Conservation (phyloP, 2,888 invertebrate genomes). For the Nomada hirtipes region DNA sequence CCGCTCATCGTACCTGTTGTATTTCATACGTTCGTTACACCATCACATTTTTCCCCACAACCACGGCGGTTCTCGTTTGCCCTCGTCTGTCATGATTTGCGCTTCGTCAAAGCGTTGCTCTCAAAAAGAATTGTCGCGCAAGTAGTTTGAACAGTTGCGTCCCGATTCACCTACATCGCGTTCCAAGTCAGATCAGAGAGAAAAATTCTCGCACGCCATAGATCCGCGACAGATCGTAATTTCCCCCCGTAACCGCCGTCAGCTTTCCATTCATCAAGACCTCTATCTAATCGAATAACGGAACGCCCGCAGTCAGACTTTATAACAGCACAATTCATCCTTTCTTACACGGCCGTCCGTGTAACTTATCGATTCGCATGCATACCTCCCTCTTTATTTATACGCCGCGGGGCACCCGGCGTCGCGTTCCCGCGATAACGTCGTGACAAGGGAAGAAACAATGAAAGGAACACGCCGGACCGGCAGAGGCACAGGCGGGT, state of each 20-base stretch:
- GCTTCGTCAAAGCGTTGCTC: no score
- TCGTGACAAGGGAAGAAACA: background rate
- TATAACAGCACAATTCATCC: conserved; percentile 5
- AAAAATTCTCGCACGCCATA: no score
- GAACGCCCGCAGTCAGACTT: background rate
- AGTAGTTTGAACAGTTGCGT: no score
- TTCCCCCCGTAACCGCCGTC: background rate
- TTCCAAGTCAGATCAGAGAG: no score
- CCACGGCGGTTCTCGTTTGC: no score
- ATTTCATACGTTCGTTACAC: no score
- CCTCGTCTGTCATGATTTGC: no score
- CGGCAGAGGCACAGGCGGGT: background rate
- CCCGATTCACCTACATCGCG: no score
- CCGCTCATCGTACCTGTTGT: no score
- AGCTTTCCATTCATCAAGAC: background rate
- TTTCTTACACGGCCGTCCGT: background rate
- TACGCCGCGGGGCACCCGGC: background rate
- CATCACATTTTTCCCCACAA: no score
- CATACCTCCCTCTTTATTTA: background rate
- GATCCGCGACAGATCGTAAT: background rate
- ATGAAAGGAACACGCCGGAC: background rate
- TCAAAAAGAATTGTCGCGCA: no score
- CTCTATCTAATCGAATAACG: conserved; percentile 4
- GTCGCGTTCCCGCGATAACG: background rate
- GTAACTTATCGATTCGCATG: conserved; percentile 21